These are phyloP conservation scores for Zoanthus sociatus DNA, from an alignment of 92 coral and sea anemone genomes.

Conservation along the genomic window DNA sequence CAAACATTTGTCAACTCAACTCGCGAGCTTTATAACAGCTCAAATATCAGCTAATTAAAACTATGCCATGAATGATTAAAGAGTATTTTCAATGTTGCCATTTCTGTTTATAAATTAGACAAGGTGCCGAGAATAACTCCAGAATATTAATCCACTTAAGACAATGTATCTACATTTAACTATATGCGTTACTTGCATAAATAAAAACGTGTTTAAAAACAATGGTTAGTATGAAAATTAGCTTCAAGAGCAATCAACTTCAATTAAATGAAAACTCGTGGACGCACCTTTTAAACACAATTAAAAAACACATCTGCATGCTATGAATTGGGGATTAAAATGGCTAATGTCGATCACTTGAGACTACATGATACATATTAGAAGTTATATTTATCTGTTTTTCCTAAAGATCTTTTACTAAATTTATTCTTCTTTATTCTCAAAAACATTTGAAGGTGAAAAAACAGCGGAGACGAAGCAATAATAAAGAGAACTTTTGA, in stretches of 20 bases:
- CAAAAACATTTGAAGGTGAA: no score
- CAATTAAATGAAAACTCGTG: neutral
- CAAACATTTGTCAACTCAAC: neutral
- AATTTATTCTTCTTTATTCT: neutral
- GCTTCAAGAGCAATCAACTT: neutral
- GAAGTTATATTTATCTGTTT: neutral
- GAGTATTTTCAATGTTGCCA: slow-evolving; percentile 11
- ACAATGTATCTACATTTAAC: neutral
- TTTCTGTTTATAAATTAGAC: neutral
- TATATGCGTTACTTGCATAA: slow-evolving; percentile 18
- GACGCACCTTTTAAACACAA: neutral
- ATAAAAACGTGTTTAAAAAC: neutral
- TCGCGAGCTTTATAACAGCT: slow-evolving; percentile 19
- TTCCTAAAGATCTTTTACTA: neutral
- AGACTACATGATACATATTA: neutral
- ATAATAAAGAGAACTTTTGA: neutral
- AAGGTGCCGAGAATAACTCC: neutral
- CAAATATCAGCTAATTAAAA: slow-evolving; percentile 20
- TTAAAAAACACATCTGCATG: neutral
- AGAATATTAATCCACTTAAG: slow-evolving; percentile 11
- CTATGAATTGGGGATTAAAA: neutral
- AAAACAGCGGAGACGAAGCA: neutral
- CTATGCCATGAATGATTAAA: slow-evolving; percentile 23
- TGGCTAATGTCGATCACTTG: neutral
- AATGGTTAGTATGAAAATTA: neutral